Conservation (phyloP, 2,797 vertebrate genomes). For the Helarctos malayanus region DNA sequence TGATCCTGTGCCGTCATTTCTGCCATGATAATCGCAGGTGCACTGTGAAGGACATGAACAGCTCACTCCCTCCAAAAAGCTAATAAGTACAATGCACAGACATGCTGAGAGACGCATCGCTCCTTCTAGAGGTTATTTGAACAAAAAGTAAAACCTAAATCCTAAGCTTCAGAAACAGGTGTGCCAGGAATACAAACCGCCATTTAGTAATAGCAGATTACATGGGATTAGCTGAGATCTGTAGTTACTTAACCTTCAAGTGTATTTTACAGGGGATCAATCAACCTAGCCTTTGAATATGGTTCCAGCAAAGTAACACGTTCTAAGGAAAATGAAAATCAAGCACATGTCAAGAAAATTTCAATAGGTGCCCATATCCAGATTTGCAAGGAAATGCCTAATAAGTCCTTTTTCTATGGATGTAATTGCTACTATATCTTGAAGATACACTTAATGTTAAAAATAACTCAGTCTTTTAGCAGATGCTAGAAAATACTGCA, state of each 20-base stretch:
- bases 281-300: slow-evolving; percentile 75
- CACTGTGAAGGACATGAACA: slow-evolving; percentile 96
- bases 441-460: background rate
- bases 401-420: background rate
- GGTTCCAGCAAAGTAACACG: slow-evolving; percentile 64
- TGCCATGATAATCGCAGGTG: slow-evolving; percentile 93
- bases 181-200: slow-evolving; percentile 73
- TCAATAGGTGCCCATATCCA: background rate
- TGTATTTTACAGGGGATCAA: slow-evolving; percentile 85
- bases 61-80: slow-evolving; percentile 88
- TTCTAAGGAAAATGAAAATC: slow-evolving; percentile 56
- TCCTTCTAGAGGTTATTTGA: slow-evolving; percentile 77
- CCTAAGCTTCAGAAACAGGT: slow-evolving; percentile 67
- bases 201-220: slow-evolving; percentile 90
- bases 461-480: background rate
- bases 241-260: slow-evolving; percentile 91
- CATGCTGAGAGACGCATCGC: slow-evolving; percentile 91
- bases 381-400: background rate
- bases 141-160: slow-evolving; percentile 79
- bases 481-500: background rate
- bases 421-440: background rate
- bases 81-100: slow-evolving; percentile 90
- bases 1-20: slow-evolving; percentile 91
- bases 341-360: slow-evolving; percentile 11
- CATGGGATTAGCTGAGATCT: slow-evolving; percentile 90